phyloP scores from a whole-genome alignment of 2,797 vertebrate genomes.

The Hapalemur alaotrensis region DNA sequence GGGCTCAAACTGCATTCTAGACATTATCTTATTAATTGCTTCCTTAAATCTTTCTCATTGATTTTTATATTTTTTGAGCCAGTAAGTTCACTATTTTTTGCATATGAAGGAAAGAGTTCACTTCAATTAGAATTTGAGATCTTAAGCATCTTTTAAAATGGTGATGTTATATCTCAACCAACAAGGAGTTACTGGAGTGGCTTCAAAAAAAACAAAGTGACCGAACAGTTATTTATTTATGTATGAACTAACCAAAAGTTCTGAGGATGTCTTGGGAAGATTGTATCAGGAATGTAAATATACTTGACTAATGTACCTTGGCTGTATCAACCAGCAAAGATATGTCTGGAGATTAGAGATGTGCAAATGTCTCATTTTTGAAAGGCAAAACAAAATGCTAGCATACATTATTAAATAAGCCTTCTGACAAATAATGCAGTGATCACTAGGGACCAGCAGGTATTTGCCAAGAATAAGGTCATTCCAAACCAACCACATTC shows the following conservation, averaged over 20 bases:
- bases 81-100: constrained; percentile 52
- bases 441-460: neutral
- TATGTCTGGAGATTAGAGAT: neutral
- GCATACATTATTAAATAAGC: constrained; percentile 18
- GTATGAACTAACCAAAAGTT: neutral
- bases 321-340: neutral
- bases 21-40: constrained; percentile 73
- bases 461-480: neutral
- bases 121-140: constrained; percentile 58
- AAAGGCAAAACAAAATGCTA: constrained; percentile 2
- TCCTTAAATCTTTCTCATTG: constrained; percentile 72
- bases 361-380: neutral
- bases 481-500: neutral
- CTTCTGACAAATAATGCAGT: neutral
- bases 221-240: constrained; percentile 14
- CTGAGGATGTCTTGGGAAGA: neutral
- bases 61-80: constrained; percentile 68
- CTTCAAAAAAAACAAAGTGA: neutral
- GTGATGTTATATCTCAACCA: neutral
- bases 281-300: constrained; percentile 6
- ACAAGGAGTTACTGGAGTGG: neutral
- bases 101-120: constrained; percentile 40
- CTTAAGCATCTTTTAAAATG: constrained; percentile 55
- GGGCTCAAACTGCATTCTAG: constrained; percentile 55
- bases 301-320: constrained; percentile 19